Conservation (phyloP, 1,140 invertebrate species). For the Eriosoma lanigerum region DNA sequence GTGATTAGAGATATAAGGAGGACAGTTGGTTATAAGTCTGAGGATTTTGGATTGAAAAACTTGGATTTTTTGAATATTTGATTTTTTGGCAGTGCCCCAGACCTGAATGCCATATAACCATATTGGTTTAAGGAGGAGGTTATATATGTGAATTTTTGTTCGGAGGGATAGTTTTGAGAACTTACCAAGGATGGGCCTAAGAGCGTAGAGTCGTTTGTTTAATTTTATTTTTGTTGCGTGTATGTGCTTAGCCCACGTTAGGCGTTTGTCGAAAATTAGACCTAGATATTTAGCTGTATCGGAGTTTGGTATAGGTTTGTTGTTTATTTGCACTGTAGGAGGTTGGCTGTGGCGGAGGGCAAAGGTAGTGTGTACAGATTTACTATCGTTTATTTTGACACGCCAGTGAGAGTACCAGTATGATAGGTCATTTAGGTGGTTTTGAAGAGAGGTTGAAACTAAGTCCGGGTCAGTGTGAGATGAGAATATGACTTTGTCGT, state of each 20-base stretch:
- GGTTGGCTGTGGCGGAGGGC: background rate
- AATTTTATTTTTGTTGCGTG: background rate
- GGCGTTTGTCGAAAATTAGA: background rate
- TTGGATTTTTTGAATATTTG: background rate
- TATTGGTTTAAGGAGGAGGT: background rate
- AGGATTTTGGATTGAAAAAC: background rate
- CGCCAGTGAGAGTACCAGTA: no score
- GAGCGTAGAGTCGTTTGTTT: no score
- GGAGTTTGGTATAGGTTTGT: background rate
- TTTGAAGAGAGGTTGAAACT: background rate
- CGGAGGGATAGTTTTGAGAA: background rate
- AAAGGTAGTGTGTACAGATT: constrained; percentile 32
- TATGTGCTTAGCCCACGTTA: background rate
- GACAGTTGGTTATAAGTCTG: background rate
- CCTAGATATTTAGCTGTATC: background rate
- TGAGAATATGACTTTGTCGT: constrained; percentile 10
- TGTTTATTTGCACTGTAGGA: background rate
- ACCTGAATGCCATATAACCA: background rate
- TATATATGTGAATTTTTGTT: background rate
- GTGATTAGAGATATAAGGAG: no score
- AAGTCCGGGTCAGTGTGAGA: background rate
- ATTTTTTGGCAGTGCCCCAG: background rate
- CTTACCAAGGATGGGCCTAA: no score
- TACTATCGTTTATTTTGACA: constrained; percentile 7
- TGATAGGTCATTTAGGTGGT: background rate